Percentiles rank a stretch among this genome's conserved stretches.
Conservation (phyloP, 1,140 invertebrate genomes). For the Bombus impatiens region DNA sequence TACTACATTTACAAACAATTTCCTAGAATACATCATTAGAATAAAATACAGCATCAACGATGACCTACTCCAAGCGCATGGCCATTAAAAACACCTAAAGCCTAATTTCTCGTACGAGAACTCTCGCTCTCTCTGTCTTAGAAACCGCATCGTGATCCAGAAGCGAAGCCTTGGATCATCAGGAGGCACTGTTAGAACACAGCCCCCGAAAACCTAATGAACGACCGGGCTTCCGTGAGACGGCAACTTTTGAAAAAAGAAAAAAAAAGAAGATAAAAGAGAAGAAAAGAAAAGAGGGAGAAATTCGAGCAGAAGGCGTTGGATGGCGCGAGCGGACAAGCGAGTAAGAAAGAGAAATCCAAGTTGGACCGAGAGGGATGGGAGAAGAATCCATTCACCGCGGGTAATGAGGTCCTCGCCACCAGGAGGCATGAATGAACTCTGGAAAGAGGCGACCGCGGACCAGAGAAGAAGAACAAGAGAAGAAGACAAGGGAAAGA, state of each 20-base stretch:
- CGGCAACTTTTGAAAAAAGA: slow-evolving; percentile 22
- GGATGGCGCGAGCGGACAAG: neutral
- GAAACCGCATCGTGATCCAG: neutral
- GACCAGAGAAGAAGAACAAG: slow-evolving; percentile 36
- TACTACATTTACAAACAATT: neutral
- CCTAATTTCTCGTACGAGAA: neutral
- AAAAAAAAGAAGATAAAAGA: neutral
- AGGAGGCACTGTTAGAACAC: no score
- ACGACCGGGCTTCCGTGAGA: slow-evolving; percentile 34
- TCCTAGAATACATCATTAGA: neutral
- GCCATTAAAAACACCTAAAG: neutral
- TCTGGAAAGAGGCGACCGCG: slow-evolving; percentile 63
- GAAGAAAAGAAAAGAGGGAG: neutral
- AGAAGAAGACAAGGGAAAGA: slow-evolving; percentile 31
- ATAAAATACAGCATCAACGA: neutral
- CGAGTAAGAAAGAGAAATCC: slow-evolving; percentile 45
- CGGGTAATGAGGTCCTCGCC: slow-evolving; percentile 80
- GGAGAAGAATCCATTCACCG: slow-evolving; percentile 74
- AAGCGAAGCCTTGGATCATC: neutral
- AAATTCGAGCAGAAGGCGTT: slow-evolving; percentile 9
- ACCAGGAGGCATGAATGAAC: slow-evolving; percentile 80
- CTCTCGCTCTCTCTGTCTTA: neutral
- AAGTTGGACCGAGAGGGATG: slow-evolving; percentile 11
- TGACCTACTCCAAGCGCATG: neutral
- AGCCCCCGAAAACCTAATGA: slow-evolving; percentile 13